Evolutionary conservation across 2,113 vertebrate genomes (phyloP).

Genomic region (Leptosomus discolor): DNA sequence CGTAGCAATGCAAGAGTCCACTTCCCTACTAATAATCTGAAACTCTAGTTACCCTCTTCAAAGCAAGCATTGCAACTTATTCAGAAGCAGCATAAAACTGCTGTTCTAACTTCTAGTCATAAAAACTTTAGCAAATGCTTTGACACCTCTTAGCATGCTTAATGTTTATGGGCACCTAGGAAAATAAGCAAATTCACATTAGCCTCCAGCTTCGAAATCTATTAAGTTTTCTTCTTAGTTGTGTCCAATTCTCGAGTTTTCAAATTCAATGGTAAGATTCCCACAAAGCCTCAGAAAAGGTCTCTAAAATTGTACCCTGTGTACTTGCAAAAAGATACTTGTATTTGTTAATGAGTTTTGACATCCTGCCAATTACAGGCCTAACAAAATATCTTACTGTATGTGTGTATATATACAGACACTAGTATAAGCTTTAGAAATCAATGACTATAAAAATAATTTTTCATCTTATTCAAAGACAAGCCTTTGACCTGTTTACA

Average conservation of each 20-base stretch:
- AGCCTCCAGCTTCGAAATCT: background rate
- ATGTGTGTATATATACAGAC: background rate
- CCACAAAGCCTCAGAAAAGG: background rate
- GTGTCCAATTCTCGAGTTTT: background rate
- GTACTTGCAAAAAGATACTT: background rate
- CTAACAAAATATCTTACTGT: background rate
- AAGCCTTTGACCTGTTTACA: constrained; percentile 31
- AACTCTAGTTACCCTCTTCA: background rate
- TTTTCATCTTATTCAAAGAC: background rate
- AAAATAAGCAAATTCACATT: constrained; percentile 6
- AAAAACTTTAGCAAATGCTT: background rate
- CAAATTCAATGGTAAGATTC: background rate
- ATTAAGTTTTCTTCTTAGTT: background rate
- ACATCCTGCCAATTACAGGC: background rate
- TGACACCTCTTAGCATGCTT: background rate
- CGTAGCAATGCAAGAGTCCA: background rate
- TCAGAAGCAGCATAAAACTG: background rate
- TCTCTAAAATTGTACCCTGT: background rate
- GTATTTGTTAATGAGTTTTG: background rate
- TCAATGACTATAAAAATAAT: constrained; percentile 49
- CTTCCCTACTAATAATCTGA: background rate
- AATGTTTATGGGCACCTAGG: background rate
- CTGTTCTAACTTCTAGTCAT: background rate
- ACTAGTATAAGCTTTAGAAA: constrained; percentile 52
- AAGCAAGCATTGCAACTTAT: background rate